Percentiles rank a stretch among this genome's conserved stretches.
Conservation (phyloP, 2,888 invertebrate genomes). For the Drosophila algonquin region DNA sequence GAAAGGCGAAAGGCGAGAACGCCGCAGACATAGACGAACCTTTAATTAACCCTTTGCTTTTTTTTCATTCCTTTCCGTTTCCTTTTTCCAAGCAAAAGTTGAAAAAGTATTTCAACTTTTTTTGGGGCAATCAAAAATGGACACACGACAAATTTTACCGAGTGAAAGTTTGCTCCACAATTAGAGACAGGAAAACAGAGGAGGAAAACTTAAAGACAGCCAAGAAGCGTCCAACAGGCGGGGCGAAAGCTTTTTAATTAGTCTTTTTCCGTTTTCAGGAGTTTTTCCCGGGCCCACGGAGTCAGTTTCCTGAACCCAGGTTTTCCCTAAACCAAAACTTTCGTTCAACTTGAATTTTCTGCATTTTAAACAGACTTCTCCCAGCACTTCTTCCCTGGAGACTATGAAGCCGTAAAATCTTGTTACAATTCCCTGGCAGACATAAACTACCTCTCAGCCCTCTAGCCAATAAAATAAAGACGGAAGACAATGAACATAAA, state of each 20-base stretch:
- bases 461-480: slow-evolving; percentile 12
- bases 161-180: slow-evolving; percentile 42
- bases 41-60: slow-evolving; percentile 64
- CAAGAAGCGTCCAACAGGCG: slow-evolving; percentile 26
- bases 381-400: slow-evolving; percentile 5
- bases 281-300: slow-evolving; percentile 8
- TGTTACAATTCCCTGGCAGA: slow-evolving; percentile 47
- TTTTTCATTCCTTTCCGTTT: slow-evolving; percentile 13
- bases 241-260: slow-evolving; percentile 62
- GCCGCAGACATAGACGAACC: slow-evolving; percentile 52
- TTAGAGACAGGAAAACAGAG: slow-evolving; percentile 3
- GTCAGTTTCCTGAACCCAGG: slow-evolving; percentile 10
- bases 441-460: slow-evolving; percentile 27
- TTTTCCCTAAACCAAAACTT: neutral
- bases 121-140: slow-evolving; percentile 67
- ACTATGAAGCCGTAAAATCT: slow-evolving; percentile 39
- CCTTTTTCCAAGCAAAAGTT: slow-evolving; percentile 12
- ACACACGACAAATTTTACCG: slow-evolving; percentile 31
- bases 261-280: slow-evolving; percentile 37
- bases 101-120: slow-evolving; percentile 52
- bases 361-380: slow-evolving; percentile 4
- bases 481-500: slow-evolving; percentile 27
- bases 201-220: slow-evolving; percentile 20
- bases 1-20: slow-evolving; percentile 26
- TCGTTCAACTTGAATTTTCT: neutral